Base-by-base conservation (phyloP, 2,888 invertebrate genomes). In the Strigamia crassipes region DNA sequence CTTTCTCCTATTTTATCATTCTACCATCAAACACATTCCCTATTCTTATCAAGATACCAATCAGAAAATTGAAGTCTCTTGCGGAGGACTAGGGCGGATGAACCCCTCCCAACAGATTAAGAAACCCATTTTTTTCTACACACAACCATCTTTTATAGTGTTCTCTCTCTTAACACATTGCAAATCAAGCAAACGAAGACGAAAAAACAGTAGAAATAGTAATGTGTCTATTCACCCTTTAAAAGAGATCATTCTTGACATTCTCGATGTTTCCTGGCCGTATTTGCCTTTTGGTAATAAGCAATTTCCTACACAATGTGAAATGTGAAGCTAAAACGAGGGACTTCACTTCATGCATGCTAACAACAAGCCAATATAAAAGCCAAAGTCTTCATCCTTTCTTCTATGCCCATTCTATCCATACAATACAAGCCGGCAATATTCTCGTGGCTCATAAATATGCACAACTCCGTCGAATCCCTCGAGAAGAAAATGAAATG, bases 351-450 rank as follows among this genome's bases (percentile, higher is more conserved):
- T 73, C 73, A 73, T 73, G 73, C 73, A 73, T 73, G 73, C 73
- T 73, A 73, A 73, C 73, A 73, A 73, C 73, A 73, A 73, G 73
- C 73, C 73, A 73, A 73, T 73, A 73, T 73, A 73, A 73, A 73
- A 31, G 73, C 73, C 27, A 73, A 61, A 73, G 73, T 73, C 73
- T n/a, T 27, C 73, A 31, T 73, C 56, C 73, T 73, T 73, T 73
- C 73, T 27, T 73, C 73, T 73, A 73, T 73, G 27, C 31, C 73
- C 73, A 73, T 73, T 73, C 73, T 73, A 73, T 73, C 23, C 73
- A 73, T 31, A 73, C 73, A 73, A 31, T 73, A 73, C 73, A 73
- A 56, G 73, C 73, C 31, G 73, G 73, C 73, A 73, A 73, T 73
- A 73, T 73, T 73, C 73, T 73, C 73, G 73, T 13, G 73, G 73